phyloP scores from a whole-genome alignment of 2,113 vertebrate species.

The zebrafish (Danio rerio) region GRCz12tu NC_133191.1:9307501-9308000 shows the following conservation, averaged over 20 bases:
- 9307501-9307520: constrained; percentile 57
- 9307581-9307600: constrained; percentile 32
- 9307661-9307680: constrained; percentile 22
- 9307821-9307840: constrained; percentile 81
- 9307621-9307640: background rate
- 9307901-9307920: background rate
- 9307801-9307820: constrained; percentile 78
- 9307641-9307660: constrained; percentile 23
- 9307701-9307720: constrained; percentile 38
- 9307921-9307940: background rate
- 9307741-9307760: constrained; percentile 27
- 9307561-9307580: background rate
- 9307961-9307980: background rate
- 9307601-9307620: background rate
- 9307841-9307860: constrained; percentile 74
- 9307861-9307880: constrained; percentile 69
- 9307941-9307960: background rate
- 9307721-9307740: constrained; percentile 46
- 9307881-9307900: constrained; percentile 6
- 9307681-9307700: constrained; percentile 33
- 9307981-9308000: background rate
- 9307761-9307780: constrained; percentile 14
- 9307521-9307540: constrained; percentile 33
- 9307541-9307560: constrained; percentile 43
- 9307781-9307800: constrained; percentile 78